A percentile compares a stretch with the other conserved stretches of the same genome.
Evolutionary conservation across 2,113 vertebrate genomes (phyloP).

Genomic region (Calyptommatus sinebrachiatus): DNA sequence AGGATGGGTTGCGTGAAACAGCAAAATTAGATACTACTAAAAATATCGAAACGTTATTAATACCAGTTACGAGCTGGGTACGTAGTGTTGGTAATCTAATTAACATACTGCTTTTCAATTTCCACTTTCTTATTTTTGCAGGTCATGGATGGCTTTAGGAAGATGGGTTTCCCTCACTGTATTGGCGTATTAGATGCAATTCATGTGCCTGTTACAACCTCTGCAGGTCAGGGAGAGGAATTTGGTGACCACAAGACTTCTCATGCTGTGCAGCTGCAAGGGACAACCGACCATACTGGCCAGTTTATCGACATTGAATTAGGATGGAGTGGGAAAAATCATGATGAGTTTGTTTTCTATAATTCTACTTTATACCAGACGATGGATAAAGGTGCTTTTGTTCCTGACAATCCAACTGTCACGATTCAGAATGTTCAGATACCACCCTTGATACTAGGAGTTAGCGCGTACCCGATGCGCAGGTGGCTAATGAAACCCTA

Average conservation of each 20-base stretch:
- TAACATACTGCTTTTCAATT: background rate
- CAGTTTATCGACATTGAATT: background rate
- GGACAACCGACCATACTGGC: background rate
- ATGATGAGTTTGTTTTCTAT: background rate
- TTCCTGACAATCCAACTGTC: background rate
- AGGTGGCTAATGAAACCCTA: conserved; percentile 9
- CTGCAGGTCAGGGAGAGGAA: background rate
- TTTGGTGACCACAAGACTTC: background rate
- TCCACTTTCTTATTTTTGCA: background rate
- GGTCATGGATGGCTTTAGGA: conserved; percentile 1
- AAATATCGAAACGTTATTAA: too few species aligned
- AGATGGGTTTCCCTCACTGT: conserved; percentile 1
- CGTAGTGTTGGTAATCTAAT: background rate
- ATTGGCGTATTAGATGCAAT: background rate
- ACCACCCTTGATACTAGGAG: background rate
- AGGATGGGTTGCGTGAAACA: too few species aligned
- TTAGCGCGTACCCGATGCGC: background rate
- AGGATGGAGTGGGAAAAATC: background rate
- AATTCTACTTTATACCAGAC: background rate
- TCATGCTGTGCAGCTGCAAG: background rate
- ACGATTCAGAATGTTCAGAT: background rate
- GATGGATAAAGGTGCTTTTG: background rate
- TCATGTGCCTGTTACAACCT: background rate
- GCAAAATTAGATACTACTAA: too few species aligned
- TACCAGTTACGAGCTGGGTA: too few species aligned